A percentile compares a stretch with the other conserved stretches of the same genome.
These are phyloP conservation scores for Helicolenus hilgendorfi DNA, from an alignment of 2,797 vertebrate species.

Conservation along the genomic window DNA sequence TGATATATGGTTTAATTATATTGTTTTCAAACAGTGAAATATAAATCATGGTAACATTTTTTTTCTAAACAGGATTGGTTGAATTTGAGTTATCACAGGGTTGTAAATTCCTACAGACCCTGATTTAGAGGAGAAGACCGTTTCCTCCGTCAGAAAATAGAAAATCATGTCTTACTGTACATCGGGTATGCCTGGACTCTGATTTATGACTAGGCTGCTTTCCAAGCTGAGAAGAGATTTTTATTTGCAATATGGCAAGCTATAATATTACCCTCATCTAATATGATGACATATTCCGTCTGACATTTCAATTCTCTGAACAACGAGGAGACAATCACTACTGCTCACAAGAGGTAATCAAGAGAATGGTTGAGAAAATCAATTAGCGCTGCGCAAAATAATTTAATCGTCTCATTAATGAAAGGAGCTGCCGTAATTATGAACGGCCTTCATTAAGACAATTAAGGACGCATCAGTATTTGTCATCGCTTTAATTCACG, in stretches of 20 bases:
- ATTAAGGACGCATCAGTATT: conserved; percentile 80
- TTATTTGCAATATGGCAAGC: conserved; percentile 34
- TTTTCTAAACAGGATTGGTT: not conserved
- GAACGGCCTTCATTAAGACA: conserved; percentile 79
- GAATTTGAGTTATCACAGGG: conserved; percentile 6
- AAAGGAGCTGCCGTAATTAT: conserved; percentile 71
- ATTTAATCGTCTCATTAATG: conserved; percentile 81
- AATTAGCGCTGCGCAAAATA: conserved; percentile 74
- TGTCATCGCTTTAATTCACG: conserved; percentile 67
- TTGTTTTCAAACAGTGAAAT: not conserved
- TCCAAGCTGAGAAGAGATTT: conserved; percentile 20
- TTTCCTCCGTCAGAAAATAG: not conserved
- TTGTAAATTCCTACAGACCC: conserved; percentile 10
- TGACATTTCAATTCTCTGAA: conserved; percentile 66
- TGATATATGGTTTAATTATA: conserved; percentile 3
- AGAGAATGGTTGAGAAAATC: conserved; percentile 73
- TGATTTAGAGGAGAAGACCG: conserved; percentile 26
- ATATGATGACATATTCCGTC: conserved; percentile 46
- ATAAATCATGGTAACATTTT: not conserved
- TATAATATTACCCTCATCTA: conserved; percentile 6
- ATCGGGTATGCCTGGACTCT: not conserved
- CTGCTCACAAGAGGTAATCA: conserved; percentile 64
- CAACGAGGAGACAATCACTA: conserved; percentile 36
- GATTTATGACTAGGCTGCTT: conserved; percentile 29
- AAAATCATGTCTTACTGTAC: not conserved